Conservation (phyloP, 2,888 invertebrate species). For the Hydriomena furcata region DNA sequence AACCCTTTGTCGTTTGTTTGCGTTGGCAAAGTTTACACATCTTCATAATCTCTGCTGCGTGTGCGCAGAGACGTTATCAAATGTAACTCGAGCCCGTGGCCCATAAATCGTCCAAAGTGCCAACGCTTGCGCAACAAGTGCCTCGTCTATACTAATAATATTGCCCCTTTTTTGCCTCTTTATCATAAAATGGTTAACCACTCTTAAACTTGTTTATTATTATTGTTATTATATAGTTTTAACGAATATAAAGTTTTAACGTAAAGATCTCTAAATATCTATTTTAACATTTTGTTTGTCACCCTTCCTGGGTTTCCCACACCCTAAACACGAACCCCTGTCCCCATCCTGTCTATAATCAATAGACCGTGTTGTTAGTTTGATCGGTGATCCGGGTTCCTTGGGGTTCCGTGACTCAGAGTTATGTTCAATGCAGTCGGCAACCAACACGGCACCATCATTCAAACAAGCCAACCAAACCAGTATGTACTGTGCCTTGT, state of each 20-base stretch:
- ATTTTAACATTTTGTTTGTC: slow-evolving; percentile 25
- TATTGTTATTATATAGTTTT: not conserved
- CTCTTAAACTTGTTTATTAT: not conserved
- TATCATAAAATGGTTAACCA: not conserved
- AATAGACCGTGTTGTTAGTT: slow-evolving; percentile 66
- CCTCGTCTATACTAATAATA: slow-evolving; percentile 50
- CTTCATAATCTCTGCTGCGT: slow-evolving; percentile 54
- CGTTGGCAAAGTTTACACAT: slow-evolving; percentile 52
- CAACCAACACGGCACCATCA: slow-evolving; percentile 56
- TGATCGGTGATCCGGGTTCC: slow-evolving; percentile 68
- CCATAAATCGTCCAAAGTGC: slow-evolving; percentile 72
- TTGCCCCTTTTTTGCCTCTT: slow-evolving; percentile 40
- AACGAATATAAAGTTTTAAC: too few relatives aligned
- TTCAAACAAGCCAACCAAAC: slow-evolving; percentile 48
- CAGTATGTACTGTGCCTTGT: slow-evolving; percentile 64
- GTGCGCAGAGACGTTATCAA: slow-evolving; percentile 70
- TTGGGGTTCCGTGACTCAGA: slow-evolving; percentile 69
- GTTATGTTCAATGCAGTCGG: slow-evolving; percentile 63
- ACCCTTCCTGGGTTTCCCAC: slow-evolving; percentile 35
- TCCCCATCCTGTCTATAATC: slow-evolving; percentile 58
- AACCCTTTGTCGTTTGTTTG: slow-evolving; percentile 54
- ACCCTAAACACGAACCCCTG: slow-evolving; percentile 49
- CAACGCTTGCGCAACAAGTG: slow-evolving; percentile 75
- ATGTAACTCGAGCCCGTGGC: slow-evolving; percentile 68
- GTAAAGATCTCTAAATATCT: slow-evolving; percentile 17